Evolutionary conservation across 2,797 vertebrate genomes (phyloP).

Genomic region (Aphelocoma californica): DNA sequence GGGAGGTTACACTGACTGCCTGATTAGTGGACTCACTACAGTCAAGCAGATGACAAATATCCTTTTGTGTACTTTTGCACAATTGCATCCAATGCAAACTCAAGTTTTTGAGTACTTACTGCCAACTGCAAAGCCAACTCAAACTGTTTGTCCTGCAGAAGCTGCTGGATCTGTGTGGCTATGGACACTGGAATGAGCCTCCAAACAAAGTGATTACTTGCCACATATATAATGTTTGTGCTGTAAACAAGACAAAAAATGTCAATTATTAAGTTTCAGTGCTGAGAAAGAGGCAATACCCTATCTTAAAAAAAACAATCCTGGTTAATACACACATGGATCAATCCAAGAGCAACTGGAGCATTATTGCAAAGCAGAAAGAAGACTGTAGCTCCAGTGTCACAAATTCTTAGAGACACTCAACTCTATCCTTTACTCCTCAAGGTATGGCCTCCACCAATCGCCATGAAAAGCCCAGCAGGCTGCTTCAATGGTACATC

Average conservation of each 20-base stretch:
- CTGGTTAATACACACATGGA: not conserved
- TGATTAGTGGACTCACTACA: not conserved
- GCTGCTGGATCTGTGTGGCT: constrained; percentile 94
- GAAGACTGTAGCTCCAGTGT: not conserved
- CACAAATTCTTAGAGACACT: not conserved
- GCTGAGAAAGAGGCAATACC: not conserved
- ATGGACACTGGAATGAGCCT: constrained; percentile 96
- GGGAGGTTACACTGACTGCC: not conserved
- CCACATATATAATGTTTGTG: constrained; percentile 93
- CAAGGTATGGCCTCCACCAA: not conserved
- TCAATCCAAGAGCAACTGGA: not conserved
- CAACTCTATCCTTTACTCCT: not conserved
- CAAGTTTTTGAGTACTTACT: constrained; percentile 78
- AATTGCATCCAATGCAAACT: not conserved
- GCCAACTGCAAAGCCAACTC: constrained; percentile 96
- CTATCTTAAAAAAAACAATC: not conserved
- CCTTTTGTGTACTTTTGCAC: not conserved
- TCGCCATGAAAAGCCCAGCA: not conserved
- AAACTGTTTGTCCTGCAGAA: constrained; percentile 98
- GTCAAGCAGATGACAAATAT: not conserved
- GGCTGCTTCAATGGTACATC: not conserved
- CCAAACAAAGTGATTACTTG: constrained; percentile 99
- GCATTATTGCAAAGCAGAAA: not conserved
- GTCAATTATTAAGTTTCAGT: not conserved
- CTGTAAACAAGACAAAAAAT: constrained; percentile 67